A percentile compares a stretch with the other conserved stretches of the same genome.
Conservation (phyloP, 2,797 vertebrate species). For the Notolabrus celidotus region DNA sequence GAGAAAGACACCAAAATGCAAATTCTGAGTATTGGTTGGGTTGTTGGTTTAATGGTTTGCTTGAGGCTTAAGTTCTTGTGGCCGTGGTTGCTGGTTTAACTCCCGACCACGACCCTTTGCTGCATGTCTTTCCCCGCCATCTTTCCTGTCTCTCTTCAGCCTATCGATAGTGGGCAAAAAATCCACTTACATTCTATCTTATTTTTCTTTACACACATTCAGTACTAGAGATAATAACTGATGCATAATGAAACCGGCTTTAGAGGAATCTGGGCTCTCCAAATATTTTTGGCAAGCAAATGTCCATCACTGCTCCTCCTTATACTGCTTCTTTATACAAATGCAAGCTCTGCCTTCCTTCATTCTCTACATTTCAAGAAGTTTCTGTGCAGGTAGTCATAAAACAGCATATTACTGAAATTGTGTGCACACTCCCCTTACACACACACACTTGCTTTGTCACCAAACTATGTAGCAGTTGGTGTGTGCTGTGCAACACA, state of each 20-base stretch:
- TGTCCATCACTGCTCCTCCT: neutral
- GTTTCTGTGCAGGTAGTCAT: neutral
- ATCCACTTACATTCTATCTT: slow-evolving; percentile 1
- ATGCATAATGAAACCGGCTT: slow-evolving; percentile 1
- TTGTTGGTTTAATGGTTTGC: no score
- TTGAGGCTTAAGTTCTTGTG: no score
- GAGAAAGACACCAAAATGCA: no score
- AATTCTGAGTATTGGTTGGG: no score
- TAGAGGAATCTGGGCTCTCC: neutral
- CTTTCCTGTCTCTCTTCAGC: no score
- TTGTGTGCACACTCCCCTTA: neutral
- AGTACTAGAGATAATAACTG: neutral
- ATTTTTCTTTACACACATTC: slow-evolving; percentile 15
- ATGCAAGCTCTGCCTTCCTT: neutral
- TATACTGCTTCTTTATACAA: no score
- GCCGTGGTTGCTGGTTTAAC: no score
- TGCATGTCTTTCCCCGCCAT: no score
- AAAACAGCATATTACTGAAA: neutral
- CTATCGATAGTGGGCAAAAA: neutral
- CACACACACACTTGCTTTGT: slow-evolving; percentile 7
- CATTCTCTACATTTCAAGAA: neutral
- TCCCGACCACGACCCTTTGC: no score
- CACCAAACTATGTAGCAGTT: slow-evolving; percentile 43
- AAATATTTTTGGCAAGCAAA: neutral
- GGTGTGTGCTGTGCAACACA: slow-evolving; percentile 54